These are phyloP conservation scores for Edolisoma coerulescens DNA, from an alignment of 2,113 vertebrate genomes.

Conservation along the genomic window DNA sequence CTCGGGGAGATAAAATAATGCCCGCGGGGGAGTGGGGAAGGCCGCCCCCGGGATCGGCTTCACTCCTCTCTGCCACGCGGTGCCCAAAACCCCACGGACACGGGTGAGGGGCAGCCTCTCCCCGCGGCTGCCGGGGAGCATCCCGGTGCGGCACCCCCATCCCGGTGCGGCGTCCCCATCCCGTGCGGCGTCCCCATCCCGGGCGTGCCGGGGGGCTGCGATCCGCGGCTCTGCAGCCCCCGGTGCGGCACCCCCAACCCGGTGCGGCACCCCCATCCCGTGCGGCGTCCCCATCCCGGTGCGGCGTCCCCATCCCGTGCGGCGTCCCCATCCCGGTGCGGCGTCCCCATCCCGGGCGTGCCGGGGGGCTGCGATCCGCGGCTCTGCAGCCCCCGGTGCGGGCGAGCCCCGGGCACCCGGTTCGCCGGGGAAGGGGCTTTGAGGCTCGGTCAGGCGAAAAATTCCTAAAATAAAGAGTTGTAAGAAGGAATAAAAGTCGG, in stretches of 20 bases:
- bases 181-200: background rate
- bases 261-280: rapidly evolving
- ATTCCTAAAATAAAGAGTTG: background rate
- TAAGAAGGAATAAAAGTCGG: background rate
- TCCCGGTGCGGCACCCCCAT: background rate
- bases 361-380: background rate
- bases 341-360: too few relatives aligned
- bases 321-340: background rate
- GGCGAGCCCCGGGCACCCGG: background rate
- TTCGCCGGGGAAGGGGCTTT: too few relatives aligned
- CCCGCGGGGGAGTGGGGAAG: background rate
- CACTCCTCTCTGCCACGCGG: background rate
- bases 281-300: background rate
- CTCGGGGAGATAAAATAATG: rapidly evolving
- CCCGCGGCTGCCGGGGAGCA: background rate
- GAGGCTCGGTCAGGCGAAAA: background rate
- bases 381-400: background rate
- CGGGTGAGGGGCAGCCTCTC: background rate
- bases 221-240: too few relatives aligned
- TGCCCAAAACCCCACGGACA: background rate
- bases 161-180: too few relatives aligned
- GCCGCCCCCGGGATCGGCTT: background rate
- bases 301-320: rapidly evolving
- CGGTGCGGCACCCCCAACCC: too few relatives aligned
- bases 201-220: background rate